Base-by-base conservation (phyloP, 2,113 vertebrate genomes). In the Oryzias woworae region DNA sequence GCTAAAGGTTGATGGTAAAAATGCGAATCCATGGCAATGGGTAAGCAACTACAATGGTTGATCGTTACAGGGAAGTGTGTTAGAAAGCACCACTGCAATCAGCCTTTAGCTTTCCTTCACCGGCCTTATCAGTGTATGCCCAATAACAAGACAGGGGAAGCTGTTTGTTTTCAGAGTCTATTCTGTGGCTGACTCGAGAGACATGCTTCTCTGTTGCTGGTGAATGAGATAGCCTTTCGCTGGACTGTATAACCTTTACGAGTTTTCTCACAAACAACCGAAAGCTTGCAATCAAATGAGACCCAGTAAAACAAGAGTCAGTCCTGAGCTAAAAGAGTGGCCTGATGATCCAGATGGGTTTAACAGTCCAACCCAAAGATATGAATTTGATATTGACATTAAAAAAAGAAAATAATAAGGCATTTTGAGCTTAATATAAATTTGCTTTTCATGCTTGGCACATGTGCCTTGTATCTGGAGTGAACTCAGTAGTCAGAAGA, bases 71-170 rank as follows among this genome's bases (percentile, higher is more conserved):
- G 58, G 55, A 71, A 69, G 81, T 77, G 59, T 75, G 73, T 75
- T 78, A 73, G 80, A 82, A 77, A 79, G 66, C 76, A 78, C 52
- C 68, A 52, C 42, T 26, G 70, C 77, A 84, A 87, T 85, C 78
- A 75, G 63, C 76, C 68, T 65, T 74, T 70, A 69, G 69, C 45
- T 46, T 69, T 69, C 70, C 51, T 49, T 63, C 2, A 72, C 59
- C 72, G 71, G 70, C 68, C 76, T 76, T 81, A 81, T 85, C 83
- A 71, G 66, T 44, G 61, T 62, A 60, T 62, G 74, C 75, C 54
- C 75, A 73, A 80, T 82, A 90, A 88, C 71, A 76, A 80, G 81
- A 69, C 67, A 81, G 83, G 69, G 72, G 77, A 76, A 85, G 75
- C 73, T 63, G 81, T 84, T 85, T 88, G 74, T 82, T 84, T 88